These are phyloP conservation scores for Sarcoramphus papa DNA, from an alignment of 2,797 vertebrate genomes.

Conservation along the genomic window DNA sequence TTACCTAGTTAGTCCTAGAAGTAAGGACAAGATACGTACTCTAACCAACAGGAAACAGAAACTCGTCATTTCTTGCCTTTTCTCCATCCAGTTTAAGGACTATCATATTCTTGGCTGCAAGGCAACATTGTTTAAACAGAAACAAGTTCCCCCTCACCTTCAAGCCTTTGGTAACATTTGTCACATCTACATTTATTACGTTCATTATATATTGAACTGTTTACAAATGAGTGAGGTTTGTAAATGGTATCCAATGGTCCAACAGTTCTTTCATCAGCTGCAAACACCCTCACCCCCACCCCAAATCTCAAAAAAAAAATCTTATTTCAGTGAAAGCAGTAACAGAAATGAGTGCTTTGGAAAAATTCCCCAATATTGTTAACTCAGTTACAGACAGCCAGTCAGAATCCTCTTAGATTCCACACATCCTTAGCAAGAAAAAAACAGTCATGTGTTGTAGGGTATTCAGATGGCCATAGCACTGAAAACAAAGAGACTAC, in stretches of 20 bases:
- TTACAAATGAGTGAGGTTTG: neutral
- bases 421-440: neutral
- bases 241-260: neutral
- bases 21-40: neutral
- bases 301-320: neutral
- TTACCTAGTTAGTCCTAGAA: neutral
- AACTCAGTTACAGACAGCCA: neutral
- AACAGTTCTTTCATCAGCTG: neutral
- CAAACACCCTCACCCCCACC: fast-evolving
- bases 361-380: neutral
- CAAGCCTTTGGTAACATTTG: neutral
- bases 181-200: neutral
- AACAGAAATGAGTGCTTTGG: neutral
- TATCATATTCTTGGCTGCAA: neutral
- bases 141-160: neutral
- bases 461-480: neutral
- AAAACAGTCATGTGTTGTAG: neutral
- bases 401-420: neutral
- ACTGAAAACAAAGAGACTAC: neutral
- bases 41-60: neutral
- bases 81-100: neutral
- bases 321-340: neutral
- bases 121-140: neutral
- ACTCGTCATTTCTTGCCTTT: neutral
- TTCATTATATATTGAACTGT: neutral